Conservation (phyloP, 2,797 vertebrate species). For the Coregonus suidteri region DNA sequence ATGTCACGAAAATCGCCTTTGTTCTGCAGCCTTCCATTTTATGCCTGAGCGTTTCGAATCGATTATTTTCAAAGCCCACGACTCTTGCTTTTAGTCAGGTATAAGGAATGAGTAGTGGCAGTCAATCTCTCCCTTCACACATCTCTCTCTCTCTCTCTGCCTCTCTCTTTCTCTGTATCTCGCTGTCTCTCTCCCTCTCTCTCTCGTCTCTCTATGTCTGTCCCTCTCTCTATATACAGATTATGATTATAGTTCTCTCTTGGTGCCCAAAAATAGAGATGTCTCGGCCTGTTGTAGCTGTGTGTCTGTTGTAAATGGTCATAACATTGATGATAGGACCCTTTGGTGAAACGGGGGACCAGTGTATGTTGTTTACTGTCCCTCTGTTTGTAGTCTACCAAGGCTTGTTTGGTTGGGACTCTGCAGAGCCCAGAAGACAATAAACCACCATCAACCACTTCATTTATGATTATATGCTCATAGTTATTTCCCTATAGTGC, state of each 20-base stretch:
- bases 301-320: neutral
- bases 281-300: neutral
- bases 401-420: neutral
- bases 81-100: neutral
- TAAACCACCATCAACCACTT: neutral
- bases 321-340: neutral
- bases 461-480: neutral
- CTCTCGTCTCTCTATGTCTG: neutral
- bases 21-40: constrained; percentile 34
- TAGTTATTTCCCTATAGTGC: neutral
- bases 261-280: neutral
- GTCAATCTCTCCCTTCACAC: neutral
- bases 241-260: neutral
- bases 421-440: neutral
- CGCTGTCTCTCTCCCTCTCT: neutral
- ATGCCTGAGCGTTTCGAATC: constrained; percentile 28
- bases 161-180: neutral
- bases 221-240: neutral
- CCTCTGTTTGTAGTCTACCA: neutral
- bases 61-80: constrained; percentile 19
- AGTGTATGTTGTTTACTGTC: neutral
- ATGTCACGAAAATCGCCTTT: constrained; percentile 37
- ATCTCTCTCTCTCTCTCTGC: neutral
- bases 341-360: neutral
- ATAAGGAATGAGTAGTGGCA: neutral